Base-by-base conservation (phyloP, 2,113 vertebrate species). In the Brachyistius frenatus region DNA sequence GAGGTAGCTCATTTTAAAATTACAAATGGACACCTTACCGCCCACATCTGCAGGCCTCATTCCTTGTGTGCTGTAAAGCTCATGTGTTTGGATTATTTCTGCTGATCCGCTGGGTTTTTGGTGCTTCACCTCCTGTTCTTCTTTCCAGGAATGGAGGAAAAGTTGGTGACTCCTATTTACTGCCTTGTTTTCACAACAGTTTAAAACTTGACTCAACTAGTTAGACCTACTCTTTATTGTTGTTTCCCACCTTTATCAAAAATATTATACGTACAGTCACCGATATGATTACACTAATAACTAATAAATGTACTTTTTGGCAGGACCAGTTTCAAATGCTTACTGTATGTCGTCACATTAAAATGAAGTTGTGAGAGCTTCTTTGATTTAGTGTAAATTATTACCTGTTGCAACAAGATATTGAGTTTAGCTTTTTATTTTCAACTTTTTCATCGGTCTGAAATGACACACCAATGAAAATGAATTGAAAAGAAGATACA, bases 21-120 rank as follows among this genome's bases (percentile, higher is more conserved):
- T 13, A 64, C 49, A n/a, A 33, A 35, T n/a, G 31, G 32, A 72
- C 66, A 76, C 71, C 47, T 53, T 64, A 39, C 47, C 23, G 16
- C 54, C 54, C 36, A 37, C 44, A 41, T 65, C 16, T 54, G 49
- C 47, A 36, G 52, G 16, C 15, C 35, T 60, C 33, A 0, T 61
- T 70, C 47, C 41, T 46, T 36, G 50, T 77, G 50, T 66, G 14
- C 58, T 60, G 11, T 36, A 15, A 30, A 44, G 60, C 63, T 41
- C 47, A 36, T 72, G 49, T 89, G 79, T 81, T 86, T 80, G 16
- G 65, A 84, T 86, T 78, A 66, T 78, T 84, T 76, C 63, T 76
- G 75, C 60, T 81, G 86, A 87, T 58, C 39, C 53, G 13, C 56
- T 46, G 52, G 39, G 44, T 2, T 67, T 67, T 62, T 8, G 10